Base-by-base conservation (phyloP, 1,140 invertebrate species). In the Euwallacea similis region DNA sequence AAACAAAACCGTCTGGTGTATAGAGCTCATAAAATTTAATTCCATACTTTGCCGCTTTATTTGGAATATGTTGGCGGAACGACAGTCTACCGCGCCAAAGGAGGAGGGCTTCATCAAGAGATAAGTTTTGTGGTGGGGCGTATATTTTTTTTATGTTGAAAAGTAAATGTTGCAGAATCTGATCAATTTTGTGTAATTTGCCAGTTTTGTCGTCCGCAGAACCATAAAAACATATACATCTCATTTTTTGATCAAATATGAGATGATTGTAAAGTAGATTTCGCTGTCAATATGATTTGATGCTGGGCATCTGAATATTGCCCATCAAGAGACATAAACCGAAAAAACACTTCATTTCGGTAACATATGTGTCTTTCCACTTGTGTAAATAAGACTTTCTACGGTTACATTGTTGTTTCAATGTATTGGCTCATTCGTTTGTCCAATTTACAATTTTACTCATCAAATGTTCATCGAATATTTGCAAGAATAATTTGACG, bases 21-120 rank as follows among this genome's bases (percentile, higher is more conserved):
- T 47, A 59, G 61, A 77, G 50, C 63, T 80, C 78, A 66, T 74
- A 76, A 16, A 79, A 4, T 74, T 80, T 80, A 16, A 79, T 74
- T 0, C 76, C 78, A 67, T 79, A 79, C 73, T 77, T 78, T 66
- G 78, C 76, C 53, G 67, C 42, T 74, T 79, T 79, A 21, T 72
- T 71, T 44, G 75, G 69, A 42, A 78, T 69, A 66, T 79, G 77
- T 69, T 81, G 76, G 15, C 71, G 53, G 68, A 81, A 80, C 41
- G 69, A 62, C 6, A 80, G 66, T 46, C 75, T 42, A 43, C 78
- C 76, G 64, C 75, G 74, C 69, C 74, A 81, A 59, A 75, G 76
- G 59, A 81, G 62, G 75, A 79, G 75, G 16, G 75, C 72, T 62
- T 81, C 75, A 75, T 80, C 76, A 44, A 78, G 55, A 43, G 10